These are phyloP conservation scores for Pandemis heparana DNA, from an alignment of 2,888 invertebrate species.

Conservation along the genomic window DNA sequence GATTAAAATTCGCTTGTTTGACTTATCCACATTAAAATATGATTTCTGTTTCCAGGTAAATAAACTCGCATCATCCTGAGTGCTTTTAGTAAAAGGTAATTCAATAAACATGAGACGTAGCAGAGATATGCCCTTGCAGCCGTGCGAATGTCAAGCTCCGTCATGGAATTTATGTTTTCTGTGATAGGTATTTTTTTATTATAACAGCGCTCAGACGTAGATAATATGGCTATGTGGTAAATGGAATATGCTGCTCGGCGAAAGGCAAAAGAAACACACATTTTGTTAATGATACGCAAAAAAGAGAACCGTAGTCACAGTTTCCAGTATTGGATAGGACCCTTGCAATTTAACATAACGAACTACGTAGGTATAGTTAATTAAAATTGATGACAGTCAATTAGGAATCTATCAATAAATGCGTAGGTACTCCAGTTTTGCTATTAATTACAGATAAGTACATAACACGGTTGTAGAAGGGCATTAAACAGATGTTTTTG, in stretches of 20 bases:
- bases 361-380: no score
- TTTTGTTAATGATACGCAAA: conserved; percentile 11
- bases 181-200: conserved; percentile 2
- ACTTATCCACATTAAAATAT: conserved; percentile 11
- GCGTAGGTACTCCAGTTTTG: neutral
- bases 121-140: conserved; percentile 27
- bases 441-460: neutral
- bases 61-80: neutral
- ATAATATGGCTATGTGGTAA: neutral
- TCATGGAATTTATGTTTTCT: neutral
- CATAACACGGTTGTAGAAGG: neutral
- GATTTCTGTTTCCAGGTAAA: conserved; percentile 38
- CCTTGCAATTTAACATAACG: neutral
- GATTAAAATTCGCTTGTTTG: neutral
- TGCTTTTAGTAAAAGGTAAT: conserved; percentile 28
- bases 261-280: conserved; percentile 9
- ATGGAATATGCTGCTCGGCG: conserved; percentile 14
- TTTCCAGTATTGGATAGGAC: neutral
- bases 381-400: no score
- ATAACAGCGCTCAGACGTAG: neutral
- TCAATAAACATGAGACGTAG: conserved; percentile 7
- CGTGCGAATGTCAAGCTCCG: conserved; percentile 31
- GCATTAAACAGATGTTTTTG: neutral
- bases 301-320: conserved; percentile 8
- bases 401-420: neutral